Evolutionary conservation across 2,797 vertebrate genomes (phyloP).

Genomic region (Ambastaia sidthimunki): DNA sequence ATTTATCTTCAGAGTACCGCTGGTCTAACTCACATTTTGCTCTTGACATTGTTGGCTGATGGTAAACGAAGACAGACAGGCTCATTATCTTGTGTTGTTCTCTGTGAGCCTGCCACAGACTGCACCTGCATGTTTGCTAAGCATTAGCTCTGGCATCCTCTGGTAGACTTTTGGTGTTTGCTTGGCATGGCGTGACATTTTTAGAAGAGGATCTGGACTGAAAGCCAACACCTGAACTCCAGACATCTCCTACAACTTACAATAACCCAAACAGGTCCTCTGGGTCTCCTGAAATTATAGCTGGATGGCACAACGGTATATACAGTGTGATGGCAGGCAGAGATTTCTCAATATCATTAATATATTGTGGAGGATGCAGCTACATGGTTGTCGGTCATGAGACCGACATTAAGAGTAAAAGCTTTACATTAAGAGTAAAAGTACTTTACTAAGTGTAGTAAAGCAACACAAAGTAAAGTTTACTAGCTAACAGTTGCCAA

Average conservation of each 20-base stretch:
- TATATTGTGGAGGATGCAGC: too few species aligned
- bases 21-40: constrained; percentile 34
- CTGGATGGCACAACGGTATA: too few species aligned
- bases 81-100: constrained; percentile 39
- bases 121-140: constrained; percentile 47
- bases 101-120: constrained; percentile 29
- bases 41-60: constrained; percentile 35
- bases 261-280: neutral
- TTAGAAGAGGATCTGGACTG: neutral
- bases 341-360: too few species aligned
- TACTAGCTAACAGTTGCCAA: too few species aligned
- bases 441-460: too few species aligned
- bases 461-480: too few species aligned
- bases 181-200: neutral
- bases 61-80: constrained; percentile 38
- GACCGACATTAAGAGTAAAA: too few species aligned
- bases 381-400: too few species aligned
- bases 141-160: constrained; percentile 37
- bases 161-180: constrained; percentile 28
- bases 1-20: constrained; percentile 40
- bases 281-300: too few species aligned
- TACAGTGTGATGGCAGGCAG: too few species aligned
- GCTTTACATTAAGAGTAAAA: too few species aligned
- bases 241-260: neutral
- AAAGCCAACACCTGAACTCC: constrained; percentile 30